Conservation (phyloP, 1,140 invertebrate species). For the Meloidogyne floridensis region DNA sequence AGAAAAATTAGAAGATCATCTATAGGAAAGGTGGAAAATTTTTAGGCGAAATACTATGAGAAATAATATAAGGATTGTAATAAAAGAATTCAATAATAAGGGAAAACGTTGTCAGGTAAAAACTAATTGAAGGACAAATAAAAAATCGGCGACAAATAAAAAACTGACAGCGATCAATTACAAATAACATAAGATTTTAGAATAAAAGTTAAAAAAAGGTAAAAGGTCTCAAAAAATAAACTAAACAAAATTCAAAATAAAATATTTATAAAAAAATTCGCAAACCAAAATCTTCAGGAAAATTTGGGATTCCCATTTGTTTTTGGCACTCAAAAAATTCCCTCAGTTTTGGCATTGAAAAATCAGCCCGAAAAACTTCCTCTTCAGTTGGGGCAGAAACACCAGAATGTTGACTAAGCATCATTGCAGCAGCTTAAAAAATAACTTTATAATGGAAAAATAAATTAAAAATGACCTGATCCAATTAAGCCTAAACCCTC, state of each 20-base stretch:
- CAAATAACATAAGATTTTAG: too few species aligned
- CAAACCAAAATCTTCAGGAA: constrained; percentile 29
- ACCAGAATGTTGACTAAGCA: constrained; percentile 23
- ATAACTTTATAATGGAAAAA: not conserved
- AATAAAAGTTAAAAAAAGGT: too few species aligned
- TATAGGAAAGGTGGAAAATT: too few species aligned
- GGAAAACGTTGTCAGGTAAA: too few species aligned
- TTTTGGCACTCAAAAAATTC: constrained; percentile 31
- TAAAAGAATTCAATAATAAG: too few species aligned
- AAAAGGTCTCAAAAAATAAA: too few species aligned
- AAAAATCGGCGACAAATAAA: too few species aligned
- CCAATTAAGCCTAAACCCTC: not conserved
- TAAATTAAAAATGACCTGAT: not conserved
- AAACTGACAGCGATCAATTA: too few species aligned
- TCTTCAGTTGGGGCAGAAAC: not conserved
- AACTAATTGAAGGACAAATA: too few species aligned
- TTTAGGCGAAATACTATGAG: too few species aligned
- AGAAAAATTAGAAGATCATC: not conserved
- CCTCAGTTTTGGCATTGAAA: constrained; percentile 29
- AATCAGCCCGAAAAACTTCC: constrained; percentile 22
- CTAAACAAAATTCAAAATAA: too few species aligned
- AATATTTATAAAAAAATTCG: not conserved
- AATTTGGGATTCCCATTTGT: constrained; percentile 18
- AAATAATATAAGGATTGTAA: too few species aligned
- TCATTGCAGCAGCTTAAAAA: constrained; percentile 22